A percentile compares a stretch with the other conserved stretches of the same genome.
phyloP scores from a whole-genome alignment of 2,888 invertebrate genomes.

The Atethmia centrago region DNA sequence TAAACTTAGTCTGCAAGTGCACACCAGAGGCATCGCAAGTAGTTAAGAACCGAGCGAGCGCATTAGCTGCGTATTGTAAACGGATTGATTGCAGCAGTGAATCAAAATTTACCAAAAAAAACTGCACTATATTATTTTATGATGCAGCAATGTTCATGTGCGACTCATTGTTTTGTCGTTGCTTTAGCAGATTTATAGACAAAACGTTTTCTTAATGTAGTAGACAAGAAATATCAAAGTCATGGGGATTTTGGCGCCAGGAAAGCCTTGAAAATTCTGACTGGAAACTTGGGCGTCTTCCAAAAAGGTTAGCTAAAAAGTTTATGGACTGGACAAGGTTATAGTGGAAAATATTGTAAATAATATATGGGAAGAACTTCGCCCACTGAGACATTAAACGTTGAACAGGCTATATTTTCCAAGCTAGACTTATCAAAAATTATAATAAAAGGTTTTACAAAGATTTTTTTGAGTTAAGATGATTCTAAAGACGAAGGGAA shows the following conservation, averaged over 20 bases:
- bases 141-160: background rate
- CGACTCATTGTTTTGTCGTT: background rate
- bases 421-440: background rate
- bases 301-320: conserved; percentile 50
- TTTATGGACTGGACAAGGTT: conserved; percentile 51
- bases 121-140: background rate
- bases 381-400: conserved; percentile 3
- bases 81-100: background rate
- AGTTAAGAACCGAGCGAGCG: too few species aligned
- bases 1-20: background rate
- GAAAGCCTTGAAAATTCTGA: conserved; percentile 46
- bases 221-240: conserved; percentile 27
- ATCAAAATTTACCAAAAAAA: background rate
- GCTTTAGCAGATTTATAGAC: background rate
- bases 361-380: conserved; percentile 37
- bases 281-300: conserved; percentile 44
- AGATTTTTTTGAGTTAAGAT: background rate
- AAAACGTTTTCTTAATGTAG: conserved; percentile 21
- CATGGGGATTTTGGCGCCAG: conserved; percentile 15
- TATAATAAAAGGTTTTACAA: background rate
- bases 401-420: background rate
- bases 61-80: background rate
- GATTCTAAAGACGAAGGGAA: background rate
- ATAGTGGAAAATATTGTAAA: conserved; percentile 37
- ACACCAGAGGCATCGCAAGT: background rate